Percentiles rank a stretch among this genome's conserved stretches.
phyloP scores from a whole-genome alignment of 2,888 invertebrate species.

The Cataglyphis altisquamis region DNA sequence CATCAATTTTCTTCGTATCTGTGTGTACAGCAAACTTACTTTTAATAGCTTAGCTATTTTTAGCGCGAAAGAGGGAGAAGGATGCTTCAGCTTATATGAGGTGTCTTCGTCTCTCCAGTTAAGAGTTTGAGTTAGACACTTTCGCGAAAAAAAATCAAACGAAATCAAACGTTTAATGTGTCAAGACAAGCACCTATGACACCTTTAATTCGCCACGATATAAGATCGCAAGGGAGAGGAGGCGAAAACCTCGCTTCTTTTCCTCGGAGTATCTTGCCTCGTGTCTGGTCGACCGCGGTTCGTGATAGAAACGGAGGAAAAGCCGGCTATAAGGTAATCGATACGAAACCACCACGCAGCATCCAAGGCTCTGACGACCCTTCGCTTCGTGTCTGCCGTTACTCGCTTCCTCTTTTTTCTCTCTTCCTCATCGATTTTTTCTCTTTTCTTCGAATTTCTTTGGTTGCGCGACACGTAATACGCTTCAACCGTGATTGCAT shows the following conservation, averaged over 20 bases:
- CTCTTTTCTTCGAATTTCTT: conserved; percentile 52
- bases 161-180: not conserved
- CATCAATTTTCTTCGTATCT: not conserved
- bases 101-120: not conserved
- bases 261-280: not conserved
- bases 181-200: not conserved
- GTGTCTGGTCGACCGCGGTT: conserved; percentile 39
- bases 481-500: not conserved
- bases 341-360: conserved; percentile 74
- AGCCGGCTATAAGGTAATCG: conserved; percentile 77
- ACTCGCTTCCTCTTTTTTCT: conserved; percentile 52
- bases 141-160: not conserved
- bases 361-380: conserved; percentile 74
- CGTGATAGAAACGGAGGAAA: conserved; percentile 64
- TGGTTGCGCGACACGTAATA: conserved; percentile 58
- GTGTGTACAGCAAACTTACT: not conserved
- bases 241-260: conserved; percentile 1
- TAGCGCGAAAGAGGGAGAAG: conserved; percentile 18
- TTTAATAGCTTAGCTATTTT: conserved; percentile 28
- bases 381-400: conserved; percentile 51
- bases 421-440: conserved; percentile 43
- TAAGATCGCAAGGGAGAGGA: not conserved
- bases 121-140: not conserved
- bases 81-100: conserved; percentile 21
- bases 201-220: not conserved